Conservation (phyloP, 2,797 vertebrate genomes). For the Lepus townsendii region DNA sequence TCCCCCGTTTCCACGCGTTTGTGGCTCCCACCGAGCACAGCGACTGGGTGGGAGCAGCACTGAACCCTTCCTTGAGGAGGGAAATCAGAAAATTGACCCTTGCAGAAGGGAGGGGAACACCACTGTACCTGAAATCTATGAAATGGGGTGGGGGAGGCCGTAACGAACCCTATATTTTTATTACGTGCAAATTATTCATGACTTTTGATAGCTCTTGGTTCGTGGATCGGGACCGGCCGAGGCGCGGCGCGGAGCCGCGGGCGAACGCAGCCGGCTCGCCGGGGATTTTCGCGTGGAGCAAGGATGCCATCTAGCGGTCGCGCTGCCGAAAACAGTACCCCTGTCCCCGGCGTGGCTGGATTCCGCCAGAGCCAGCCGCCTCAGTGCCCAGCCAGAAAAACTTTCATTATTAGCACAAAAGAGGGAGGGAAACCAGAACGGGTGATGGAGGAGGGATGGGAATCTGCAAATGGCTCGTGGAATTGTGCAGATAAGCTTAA, state of each 20-base stretch:
- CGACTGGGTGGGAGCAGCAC: slow-evolving; percentile 7
- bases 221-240: slow-evolving; percentile 51
- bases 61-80: slow-evolving; percentile 48
- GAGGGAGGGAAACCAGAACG: background rate
- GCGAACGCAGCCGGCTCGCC: background rate
- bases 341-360: rapidly evolving
- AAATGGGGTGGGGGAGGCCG: background rate
- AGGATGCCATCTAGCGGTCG: slow-evolving; percentile 93
- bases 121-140: background rate
- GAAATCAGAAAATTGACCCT: slow-evolving; percentile 37
- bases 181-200: slow-evolving; percentile 67
- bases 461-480: slow-evolving; percentile 55
- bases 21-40: slow-evolving; percentile 38
- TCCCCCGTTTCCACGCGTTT: slow-evolving; percentile 53
- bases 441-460: slow-evolving; percentile 39
- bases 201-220: slow-evolving; percentile 60
- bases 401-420: slow-evolving; percentile 74
- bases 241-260: slow-evolving; percentile 63
- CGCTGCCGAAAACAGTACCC: background rate
- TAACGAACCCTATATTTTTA: slow-evolving; percentile 81
- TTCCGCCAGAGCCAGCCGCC: rapidly evolving
- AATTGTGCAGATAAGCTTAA: slow-evolving; percentile 62
- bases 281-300: slow-evolving; percentile 90
- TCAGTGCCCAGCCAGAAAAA: background rate
- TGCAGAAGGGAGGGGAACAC: background rate